Evolutionary conservation across 2,113 vertebrate genomes (phyloP).

Genomic region (Sylvietta virens): DNA sequence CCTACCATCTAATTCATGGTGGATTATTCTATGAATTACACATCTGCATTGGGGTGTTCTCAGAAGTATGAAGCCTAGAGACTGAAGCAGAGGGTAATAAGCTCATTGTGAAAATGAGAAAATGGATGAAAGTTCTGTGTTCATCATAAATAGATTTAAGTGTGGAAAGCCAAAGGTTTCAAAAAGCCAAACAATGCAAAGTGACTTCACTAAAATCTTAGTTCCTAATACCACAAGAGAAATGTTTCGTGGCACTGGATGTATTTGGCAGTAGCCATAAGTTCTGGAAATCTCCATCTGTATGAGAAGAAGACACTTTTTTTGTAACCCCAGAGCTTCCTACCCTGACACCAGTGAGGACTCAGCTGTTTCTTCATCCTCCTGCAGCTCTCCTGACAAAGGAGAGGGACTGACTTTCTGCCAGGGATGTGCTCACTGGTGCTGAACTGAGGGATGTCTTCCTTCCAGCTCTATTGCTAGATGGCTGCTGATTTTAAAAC

Average conservation of each 20-base stretch:
- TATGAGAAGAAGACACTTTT: neutral
- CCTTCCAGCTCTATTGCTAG: neutral
- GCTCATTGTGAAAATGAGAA: neutral
- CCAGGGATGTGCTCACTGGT: neutral
- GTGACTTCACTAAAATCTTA: neutral
- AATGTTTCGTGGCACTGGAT: neutral
- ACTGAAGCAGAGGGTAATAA: neutral
- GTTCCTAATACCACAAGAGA: neutral
- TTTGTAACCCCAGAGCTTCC: neutral
- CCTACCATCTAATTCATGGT: neutral
- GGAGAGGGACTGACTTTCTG: neutral
- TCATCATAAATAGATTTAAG: neutral
- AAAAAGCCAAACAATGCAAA: neutral
- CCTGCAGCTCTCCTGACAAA: fast-evolving
- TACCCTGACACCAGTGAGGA: fast-evolving
- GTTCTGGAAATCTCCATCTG: neutral
- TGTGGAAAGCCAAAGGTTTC: neutral
- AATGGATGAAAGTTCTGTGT: neutral
- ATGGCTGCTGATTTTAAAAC: neutral
- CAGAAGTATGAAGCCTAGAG: neutral
- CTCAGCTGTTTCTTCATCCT: neutral
- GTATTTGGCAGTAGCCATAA: neutral
- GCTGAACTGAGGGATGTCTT: neutral
- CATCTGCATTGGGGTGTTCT: neutral
- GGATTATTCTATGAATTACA: neutral